phyloP scores from a whole-genome alignment of 2,113 vertebrate species.

The Microtus richardsoni region DNA sequence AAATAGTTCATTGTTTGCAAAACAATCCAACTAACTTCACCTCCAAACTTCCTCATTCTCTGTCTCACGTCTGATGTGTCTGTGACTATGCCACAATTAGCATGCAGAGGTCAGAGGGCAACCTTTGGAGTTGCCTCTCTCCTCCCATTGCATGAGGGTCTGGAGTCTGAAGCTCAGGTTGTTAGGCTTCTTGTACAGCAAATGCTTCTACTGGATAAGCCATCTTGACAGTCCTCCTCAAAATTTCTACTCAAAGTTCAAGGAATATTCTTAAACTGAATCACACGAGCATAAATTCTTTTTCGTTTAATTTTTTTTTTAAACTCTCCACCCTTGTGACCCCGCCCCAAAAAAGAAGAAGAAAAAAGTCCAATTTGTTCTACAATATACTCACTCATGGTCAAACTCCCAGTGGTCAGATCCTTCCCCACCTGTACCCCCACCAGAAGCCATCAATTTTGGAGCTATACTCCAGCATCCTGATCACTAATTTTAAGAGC shows the following conservation, averaged over 20 bases:
- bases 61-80: background rate
- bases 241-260: constrained; percentile 4
- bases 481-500: too few species aligned
- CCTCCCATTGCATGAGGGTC: background rate
- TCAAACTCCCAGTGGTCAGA: background rate
- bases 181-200: background rate
- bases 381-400: background rate
- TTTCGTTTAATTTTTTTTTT: background rate
- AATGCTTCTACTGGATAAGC: background rate
- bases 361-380: background rate
- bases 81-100: background rate
- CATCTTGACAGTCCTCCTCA: too few species aligned
- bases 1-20: constrained; percentile 21
- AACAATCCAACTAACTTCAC: background rate
- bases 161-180: background rate
- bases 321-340: background rate
- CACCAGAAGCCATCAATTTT: too few species aligned
- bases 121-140: background rate
- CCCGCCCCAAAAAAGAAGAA: background rate
- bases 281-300: background rate
- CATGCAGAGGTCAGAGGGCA: background rate
- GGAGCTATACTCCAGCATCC: too few species aligned
- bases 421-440: too few species aligned
- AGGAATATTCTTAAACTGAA: background rate
- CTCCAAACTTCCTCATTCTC: background rate